A percentile compares a stretch with the other conserved stretches of the same genome.
Evolutionary conservation across 2,797 vertebrate genomes (phyloP).

Genomic region (Muraenolepis orangiensis): DNA sequence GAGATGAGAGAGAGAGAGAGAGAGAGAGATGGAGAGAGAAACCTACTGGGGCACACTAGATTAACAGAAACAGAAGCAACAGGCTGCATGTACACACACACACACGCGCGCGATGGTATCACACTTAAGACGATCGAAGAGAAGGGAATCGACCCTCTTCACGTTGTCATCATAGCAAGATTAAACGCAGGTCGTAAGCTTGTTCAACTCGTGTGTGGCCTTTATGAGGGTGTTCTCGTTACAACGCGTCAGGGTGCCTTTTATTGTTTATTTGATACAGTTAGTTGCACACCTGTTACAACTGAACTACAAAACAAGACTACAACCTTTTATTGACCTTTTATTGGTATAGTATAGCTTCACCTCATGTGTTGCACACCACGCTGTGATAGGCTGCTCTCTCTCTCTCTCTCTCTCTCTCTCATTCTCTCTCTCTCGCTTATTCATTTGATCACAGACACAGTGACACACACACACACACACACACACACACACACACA

Average conservation of each 20-base stretch:
- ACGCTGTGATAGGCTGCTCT: too few species aligned
- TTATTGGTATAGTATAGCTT: too few species aligned
- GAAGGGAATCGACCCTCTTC: background rate
- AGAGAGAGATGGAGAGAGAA: background rate
- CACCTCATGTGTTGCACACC: too few species aligned
- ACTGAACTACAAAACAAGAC: too few species aligned
- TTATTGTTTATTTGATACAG: background rate
- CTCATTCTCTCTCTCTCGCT: too few species aligned
- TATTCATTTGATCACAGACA: too few species aligned
- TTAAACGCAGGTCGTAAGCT: background rate
- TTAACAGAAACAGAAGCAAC: background rate
- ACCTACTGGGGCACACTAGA: background rate
- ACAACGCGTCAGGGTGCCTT: background rate
- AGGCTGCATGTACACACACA: background rate
- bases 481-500: too few species aligned
- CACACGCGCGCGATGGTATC: too few species aligned
- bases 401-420: too few species aligned
- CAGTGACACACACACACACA: too few species aligned
- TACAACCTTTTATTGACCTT: too few species aligned
- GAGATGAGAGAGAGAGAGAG: background rate
- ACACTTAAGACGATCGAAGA: background rate
- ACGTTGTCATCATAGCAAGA: background rate
- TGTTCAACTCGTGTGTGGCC: background rate
- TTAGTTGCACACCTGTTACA: too few species aligned
- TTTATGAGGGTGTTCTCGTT: background rate